phyloP scores from a whole-genome alignment of 1,140 invertebrate genomes.

The Aphelenchoides besseyi region DNA sequence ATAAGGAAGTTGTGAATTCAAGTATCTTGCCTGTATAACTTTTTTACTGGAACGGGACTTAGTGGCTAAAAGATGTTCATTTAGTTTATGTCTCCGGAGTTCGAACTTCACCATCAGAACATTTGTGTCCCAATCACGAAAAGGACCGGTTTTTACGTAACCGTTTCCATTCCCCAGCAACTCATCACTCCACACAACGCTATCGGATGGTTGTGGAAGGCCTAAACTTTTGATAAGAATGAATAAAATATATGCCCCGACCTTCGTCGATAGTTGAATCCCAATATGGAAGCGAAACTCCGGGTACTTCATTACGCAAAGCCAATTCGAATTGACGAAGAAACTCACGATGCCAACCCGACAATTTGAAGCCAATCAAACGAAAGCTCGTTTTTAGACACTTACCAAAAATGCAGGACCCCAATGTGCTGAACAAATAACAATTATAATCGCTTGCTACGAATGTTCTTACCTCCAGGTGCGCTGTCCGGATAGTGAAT shows the following conservation, averaged over 20 bases:
- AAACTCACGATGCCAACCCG: conserved; percentile 60
- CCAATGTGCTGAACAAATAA: conserved; percentile 51
- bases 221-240: conserved; percentile 35
- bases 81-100: conserved; percentile 4
- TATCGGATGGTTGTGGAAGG: conserved; percentile 58
- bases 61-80: conserved; percentile 54
- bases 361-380: background rate
- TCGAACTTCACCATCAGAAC: too few relatives aligned
- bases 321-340: conserved; percentile 58
- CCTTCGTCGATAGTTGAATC: conserved; percentile 63
- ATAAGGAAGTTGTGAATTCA: too few relatives aligned
- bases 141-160: conserved; percentile 62
- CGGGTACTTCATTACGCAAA: conserved; percentile 54
- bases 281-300: conserved; percentile 60
- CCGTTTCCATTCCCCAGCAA: conserved; percentile 63
- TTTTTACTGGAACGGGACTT: conserved; percentile 61
- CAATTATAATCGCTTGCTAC: conserved; percentile 1
- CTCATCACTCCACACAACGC: conserved; percentile 59
- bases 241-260: too few relatives aligned
- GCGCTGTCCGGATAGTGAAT: conserved; percentile 62
- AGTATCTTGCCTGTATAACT: conserved; percentile 52
- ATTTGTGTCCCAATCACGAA: conserved; percentile 60
- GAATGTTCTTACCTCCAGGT: conserved; percentile 31
- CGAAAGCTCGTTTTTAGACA: background rate
- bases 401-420: conserved; percentile 43